A percentile compares a stretch with the other conserved stretches of the same genome.
Evolutionary conservation across 2,888 invertebrate species (phyloP).

Genomic region (Philonicus albiceps): DNA sequence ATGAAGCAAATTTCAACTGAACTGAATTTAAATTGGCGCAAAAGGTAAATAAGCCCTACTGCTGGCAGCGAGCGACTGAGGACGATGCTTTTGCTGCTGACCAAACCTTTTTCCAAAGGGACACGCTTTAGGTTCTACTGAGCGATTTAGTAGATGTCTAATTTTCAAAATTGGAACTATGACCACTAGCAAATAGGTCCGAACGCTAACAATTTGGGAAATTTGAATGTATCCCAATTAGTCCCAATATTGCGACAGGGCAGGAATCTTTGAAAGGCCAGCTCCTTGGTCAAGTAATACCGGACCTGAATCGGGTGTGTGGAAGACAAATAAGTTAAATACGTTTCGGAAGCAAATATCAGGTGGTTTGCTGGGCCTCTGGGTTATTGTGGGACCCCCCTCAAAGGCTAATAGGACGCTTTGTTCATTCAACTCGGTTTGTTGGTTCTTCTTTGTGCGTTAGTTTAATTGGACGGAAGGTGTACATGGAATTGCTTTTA

Average conservation of each 20-base stretch:
- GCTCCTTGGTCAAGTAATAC: background rate
- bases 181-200: background rate
- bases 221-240: background rate
- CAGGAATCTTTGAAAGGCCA: background rate
- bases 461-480: conserved; percentile 34
- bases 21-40: background rate
- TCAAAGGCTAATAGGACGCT: background rate
- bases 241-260: background rate
- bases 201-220: background rate
- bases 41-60: background rate
- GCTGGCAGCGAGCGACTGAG: background rate
- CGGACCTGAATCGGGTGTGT: background rate
- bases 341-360: background rate
- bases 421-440: background rate
- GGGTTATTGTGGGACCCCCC: background rate
- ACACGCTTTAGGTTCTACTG: no score
- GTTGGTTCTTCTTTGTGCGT: background rate
- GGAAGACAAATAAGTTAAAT: conserved; percentile 5
- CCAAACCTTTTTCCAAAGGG: background rate
- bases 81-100: background rate
- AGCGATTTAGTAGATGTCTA: background rate
- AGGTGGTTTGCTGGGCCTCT: background rate
- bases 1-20: background rate
- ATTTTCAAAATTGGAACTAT: background rate
- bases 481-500: conserved; percentile 1